Evolutionary conservation across 2,113 vertebrate species (phyloP).

Genomic region (Chloebia gouldiae): DNA sequence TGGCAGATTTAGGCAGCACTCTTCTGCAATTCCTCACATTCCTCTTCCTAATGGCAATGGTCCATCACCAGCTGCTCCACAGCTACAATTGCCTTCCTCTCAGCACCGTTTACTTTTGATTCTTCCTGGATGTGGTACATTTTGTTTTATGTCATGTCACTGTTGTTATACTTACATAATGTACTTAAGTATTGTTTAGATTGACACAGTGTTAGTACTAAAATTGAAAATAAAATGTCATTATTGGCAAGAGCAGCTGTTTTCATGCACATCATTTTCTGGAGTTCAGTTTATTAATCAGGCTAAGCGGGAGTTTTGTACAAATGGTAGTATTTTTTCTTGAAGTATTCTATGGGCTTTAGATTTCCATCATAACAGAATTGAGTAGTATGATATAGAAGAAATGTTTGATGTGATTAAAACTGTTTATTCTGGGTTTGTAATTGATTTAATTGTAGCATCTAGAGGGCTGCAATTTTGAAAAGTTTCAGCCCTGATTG

Average conservation of each 20-base stretch:
- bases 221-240: constrained; percentile 71
- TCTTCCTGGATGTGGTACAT: constrained; percentile 17
- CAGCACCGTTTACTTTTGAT: constrained; percentile 26
- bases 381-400: constrained; percentile 59
- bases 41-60: constrained; percentile 27
- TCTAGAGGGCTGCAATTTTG: constrained; percentile 72
- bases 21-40: not conserved
- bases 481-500: constrained; percentile 74
- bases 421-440: constrained; percentile 71
- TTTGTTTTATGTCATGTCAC: constrained; percentile 43
- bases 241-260: constrained; percentile 69
- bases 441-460: constrained; percentile 79
- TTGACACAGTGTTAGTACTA: constrained; percentile 63
- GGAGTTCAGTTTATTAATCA: constrained; percentile 71
- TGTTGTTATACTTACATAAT: constrained; percentile 51
- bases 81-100: constrained; percentile 27
- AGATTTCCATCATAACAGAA: constrained; percentile 74
- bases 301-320: constrained; percentile 50
- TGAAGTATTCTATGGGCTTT: constrained; percentile 61
- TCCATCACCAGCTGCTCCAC: constrained; percentile 40
- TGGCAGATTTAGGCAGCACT: not conserved
- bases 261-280: constrained; percentile 60
- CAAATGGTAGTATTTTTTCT: constrained; percentile 59
- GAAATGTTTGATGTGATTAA: constrained; percentile 75
- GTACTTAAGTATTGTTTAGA: constrained; percentile 64